These are phyloP conservation scores for Sepioteuthis lessoniana DNA, from an alignment of 2,888 invertebrate genomes.

Conservation along the genomic window DNA sequence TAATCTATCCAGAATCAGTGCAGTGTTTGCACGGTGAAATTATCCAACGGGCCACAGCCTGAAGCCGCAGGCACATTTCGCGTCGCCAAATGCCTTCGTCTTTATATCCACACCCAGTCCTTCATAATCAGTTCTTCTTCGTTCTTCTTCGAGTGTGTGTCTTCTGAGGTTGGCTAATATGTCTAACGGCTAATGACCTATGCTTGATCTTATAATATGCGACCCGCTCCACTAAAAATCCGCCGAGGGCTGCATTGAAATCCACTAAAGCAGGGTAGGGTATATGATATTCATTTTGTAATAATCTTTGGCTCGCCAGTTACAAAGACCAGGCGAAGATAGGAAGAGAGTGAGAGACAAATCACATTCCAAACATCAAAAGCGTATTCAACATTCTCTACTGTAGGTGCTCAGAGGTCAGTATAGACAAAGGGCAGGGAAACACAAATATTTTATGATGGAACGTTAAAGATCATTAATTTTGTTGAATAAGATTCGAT, in stretches of 20 bases:
- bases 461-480: not conserved
- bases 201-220: not conserved
- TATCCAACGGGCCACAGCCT: not conserved
- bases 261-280: not conserved
- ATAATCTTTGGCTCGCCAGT: not conserved
- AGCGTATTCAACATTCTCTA: not conserved
- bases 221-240: not conserved
- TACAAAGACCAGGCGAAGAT: not conserved
- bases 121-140: not conserved
- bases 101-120: not conserved
- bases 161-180: not conserved
- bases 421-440: not conserved
- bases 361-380: slow-evolving; percentile 5
- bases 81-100: not conserved
- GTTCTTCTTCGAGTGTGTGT: not conserved
- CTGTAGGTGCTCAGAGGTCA: not conserved
- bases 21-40: not conserved
- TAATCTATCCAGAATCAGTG: not conserved
- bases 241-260: not conserved
- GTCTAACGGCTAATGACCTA: not conserved
- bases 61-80: not conserved
- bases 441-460: not conserved
- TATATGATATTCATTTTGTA: not conserved
- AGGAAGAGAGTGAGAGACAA: not conserved
- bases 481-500: not conserved